phyloP scores from a whole-genome alignment of 2,797 vertebrate species.

The Sebastes steindachneri region DNA sequence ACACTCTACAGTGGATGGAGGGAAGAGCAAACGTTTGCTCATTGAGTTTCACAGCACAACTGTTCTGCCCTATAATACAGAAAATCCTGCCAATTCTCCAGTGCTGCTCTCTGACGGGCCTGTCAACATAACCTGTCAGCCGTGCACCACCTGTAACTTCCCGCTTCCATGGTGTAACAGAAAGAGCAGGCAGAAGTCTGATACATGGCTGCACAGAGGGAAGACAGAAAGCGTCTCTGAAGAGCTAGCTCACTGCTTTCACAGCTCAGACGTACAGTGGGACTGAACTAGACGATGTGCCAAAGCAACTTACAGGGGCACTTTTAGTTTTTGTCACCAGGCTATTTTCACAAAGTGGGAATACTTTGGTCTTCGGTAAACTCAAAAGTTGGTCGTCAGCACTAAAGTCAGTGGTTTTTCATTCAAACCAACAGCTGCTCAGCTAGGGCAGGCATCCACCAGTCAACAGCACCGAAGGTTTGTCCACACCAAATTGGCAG shows the following conservation, averaged over 20 bases:
- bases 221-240: not conserved
- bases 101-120: slow-evolving; percentile 23
- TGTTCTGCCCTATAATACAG: slow-evolving; percentile 27
- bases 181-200: not conserved
- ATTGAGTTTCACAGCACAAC: slow-evolving; percentile 43
- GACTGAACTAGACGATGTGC: not conserved
- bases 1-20: not conserved
- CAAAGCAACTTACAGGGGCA: not conserved
- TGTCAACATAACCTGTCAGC: slow-evolving; percentile 40
- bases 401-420: not conserved
- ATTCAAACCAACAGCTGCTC: not conserved
- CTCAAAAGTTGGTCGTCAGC: not conserved
- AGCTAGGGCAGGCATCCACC: not conserved
- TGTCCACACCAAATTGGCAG: not conserved
- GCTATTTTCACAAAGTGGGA: not conserved
- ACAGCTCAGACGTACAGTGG: not conserved
- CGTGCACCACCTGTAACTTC: not conserved
- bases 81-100: slow-evolving; percentile 34
- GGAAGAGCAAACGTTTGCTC: slow-evolving; percentile 29
- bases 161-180: not conserved
- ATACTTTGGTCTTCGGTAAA: not conserved
- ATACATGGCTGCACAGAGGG: slow-evolving; percentile 8
- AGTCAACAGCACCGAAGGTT: not conserved
- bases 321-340: not conserved
- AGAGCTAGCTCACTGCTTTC: not conserved